Percentiles rank a stretch among this genome's conserved stretches.
Conservation (phyloP, 35 echinoderm and acorn worm genomes). For the Lytechinus variegatus region DNA sequence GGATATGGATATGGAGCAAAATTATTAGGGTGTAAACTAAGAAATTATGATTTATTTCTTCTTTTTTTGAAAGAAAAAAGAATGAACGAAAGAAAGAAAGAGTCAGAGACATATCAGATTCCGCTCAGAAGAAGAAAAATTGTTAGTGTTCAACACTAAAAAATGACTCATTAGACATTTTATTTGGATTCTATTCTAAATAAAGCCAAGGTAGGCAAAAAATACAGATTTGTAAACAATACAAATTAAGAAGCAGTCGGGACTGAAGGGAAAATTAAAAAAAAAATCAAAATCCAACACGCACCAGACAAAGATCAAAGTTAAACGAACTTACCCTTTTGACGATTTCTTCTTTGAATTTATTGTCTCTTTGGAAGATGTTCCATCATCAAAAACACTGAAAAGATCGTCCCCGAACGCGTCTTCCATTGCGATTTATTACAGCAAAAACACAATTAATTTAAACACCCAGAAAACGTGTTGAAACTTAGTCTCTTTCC, state of each 20-base stretch:
- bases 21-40: no score
- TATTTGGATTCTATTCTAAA: no score
- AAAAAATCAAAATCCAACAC: not conserved
- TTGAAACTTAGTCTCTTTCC: not conserved
- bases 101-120: no score
- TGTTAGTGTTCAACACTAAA: no score
- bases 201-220: no score
- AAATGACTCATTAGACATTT: no score
- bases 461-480: not conserved
- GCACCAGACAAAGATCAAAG: not conserved
- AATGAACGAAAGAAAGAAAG: no score
- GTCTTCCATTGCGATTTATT: not conserved
- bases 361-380: conserved; percentile 24
- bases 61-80: no score
- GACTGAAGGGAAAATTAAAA: not conserved
- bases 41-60: no score
- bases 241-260: not conserved
- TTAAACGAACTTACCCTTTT: not conserved
- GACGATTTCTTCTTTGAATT: not conserved
- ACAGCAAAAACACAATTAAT: not conserved
- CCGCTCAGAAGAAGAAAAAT: no score
- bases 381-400: conserved; percentile 70
- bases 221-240: not conserved
- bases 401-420: conserved; percentile 80
- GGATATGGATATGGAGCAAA: no score